Evolutionary conservation across 2,888 invertebrate species (phyloP).

Genomic region (Erynnis tages): DNA sequence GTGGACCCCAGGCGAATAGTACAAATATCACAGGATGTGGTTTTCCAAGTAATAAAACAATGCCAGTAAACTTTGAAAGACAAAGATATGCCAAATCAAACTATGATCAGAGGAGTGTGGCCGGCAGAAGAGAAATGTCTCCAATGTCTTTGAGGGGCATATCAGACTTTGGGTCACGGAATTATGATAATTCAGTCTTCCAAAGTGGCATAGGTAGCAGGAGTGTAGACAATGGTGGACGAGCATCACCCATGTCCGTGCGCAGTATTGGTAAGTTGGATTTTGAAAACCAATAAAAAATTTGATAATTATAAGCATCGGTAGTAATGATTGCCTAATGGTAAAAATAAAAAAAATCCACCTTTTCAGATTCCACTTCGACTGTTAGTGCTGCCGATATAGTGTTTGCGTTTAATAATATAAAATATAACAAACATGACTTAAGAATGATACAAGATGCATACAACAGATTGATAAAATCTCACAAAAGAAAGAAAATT

Average conservation of each 20-base stretch:
- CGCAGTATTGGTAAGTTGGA: slow-evolving; percentile 57
- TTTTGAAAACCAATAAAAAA: too few relatives aligned
- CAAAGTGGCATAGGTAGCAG: slow-evolving; percentile 44
- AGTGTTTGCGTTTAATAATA: slow-evolving; percentile 50
- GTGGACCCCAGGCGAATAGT: slow-evolving; percentile 49
- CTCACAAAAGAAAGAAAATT: slow-evolving; percentile 44
- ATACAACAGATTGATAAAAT: slow-evolving; percentile 47
- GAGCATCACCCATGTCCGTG: slow-evolving; percentile 59
- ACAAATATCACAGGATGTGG: slow-evolving; percentile 43
- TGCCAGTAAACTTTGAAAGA: slow-evolving; percentile 47
- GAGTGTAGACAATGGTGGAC: slow-evolving; percentile 52
- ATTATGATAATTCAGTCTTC: slow-evolving; percentile 42
- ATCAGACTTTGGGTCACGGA: slow-evolving; percentile 42
- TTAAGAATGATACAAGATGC: slow-evolving; percentile 51
- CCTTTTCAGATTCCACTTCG: slow-evolving; percentile 54
- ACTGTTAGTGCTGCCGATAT: slow-evolving; percentile 57
- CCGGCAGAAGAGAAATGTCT: slow-evolving; percentile 50
- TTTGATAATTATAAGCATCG: not conserved
- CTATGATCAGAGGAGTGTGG: slow-evolving; percentile 48
- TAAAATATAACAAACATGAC: slow-evolving; percentile 53
- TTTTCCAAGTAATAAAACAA: slow-evolving; percentile 46
- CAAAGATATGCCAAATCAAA: slow-evolving; percentile 41
- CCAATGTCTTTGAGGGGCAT: slow-evolving; percentile 53
- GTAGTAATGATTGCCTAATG: too few relatives aligned
- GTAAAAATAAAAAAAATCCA: too few relatives aligned